phyloP scores from a whole-genome alignment of 2,113 vertebrate species.

The Pteropus alecto region DNA sequence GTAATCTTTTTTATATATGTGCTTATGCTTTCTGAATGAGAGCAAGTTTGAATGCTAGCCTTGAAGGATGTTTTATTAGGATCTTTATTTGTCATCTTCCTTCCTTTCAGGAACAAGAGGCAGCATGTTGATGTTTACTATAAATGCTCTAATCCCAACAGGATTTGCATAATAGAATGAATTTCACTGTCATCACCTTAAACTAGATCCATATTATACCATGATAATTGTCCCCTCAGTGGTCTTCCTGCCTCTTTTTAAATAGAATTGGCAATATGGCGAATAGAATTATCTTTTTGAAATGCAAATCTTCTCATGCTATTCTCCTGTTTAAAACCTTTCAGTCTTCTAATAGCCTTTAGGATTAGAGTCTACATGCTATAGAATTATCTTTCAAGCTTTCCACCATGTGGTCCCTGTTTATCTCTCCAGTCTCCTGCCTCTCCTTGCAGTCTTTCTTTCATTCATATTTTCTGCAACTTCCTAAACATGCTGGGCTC shows the following conservation, averaged over 20 bases:
- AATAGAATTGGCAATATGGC: background rate
- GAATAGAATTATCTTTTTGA: constrained; percentile 5
- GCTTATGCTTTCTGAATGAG: background rate
- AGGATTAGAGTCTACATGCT: background rate
- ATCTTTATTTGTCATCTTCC: background rate
- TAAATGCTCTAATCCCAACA: background rate
- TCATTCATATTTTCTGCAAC: background rate
- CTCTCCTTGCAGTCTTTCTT: background rate
- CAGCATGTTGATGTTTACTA: background rate
- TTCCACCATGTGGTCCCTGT: background rate
- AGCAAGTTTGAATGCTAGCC: background rate
- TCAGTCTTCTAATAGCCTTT: background rate
- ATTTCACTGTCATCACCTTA: background rate
- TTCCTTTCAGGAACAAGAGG: background rate
- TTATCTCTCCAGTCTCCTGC: background rate
- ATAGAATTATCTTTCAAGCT: background rate
- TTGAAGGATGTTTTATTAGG: background rate
- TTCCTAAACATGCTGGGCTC: background rate
- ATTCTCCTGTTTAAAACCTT: background rate
- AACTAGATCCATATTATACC: background rate
- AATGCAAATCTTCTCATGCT: background rate
- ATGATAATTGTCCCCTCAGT: background rate
- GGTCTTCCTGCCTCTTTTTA: background rate
- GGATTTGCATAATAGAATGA: background rate
- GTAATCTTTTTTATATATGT: background rate